phyloP scores from a whole-genome alignment of 2,888 invertebrate genomes.

The Idaea straminata region DNA sequence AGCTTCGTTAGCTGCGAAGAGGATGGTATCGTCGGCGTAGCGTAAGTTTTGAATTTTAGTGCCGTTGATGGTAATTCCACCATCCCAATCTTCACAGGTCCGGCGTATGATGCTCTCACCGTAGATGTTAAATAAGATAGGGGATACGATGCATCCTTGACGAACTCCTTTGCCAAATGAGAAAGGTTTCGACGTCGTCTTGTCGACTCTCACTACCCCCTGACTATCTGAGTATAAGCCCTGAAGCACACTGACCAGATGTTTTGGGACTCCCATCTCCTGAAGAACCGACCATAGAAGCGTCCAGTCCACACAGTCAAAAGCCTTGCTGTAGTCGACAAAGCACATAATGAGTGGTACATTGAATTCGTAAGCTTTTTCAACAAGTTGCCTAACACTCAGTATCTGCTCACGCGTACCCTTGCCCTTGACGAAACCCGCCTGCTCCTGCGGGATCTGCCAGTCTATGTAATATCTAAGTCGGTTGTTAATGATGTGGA shows the following conservation, averaged over 20 bases:
- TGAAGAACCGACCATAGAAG: not conserved
- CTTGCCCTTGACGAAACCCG: not conserved
- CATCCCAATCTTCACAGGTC: slow-evolving; percentile 3
- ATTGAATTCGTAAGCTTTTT: not conserved
- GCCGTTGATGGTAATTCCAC: not conserved
- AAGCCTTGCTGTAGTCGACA: not conserved
- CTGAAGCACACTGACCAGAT: too few species aligned
- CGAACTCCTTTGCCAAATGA: not conserved
- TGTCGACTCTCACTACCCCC: too few species aligned
- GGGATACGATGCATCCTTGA: slow-evolving; percentile 1
- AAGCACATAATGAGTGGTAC: not conserved
- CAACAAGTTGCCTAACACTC: not conserved
- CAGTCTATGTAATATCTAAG: slow-evolving; percentile 2
- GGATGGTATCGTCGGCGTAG: too few species aligned
- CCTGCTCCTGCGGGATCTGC: slow-evolving; percentile 5
- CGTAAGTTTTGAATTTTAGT: too few species aligned
- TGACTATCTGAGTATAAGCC: too few species aligned
- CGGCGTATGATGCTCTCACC: not conserved
- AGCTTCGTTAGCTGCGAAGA: not conserved
- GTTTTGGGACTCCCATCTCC: too few species aligned
- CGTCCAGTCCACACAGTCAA: not conserved
- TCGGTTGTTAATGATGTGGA: slow-evolving; percentile 10
- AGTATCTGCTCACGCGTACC: slow-evolving; percentile 7
- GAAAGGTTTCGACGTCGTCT: too few species aligned
- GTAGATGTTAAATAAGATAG: slow-evolving; percentile 5